Evolutionary conservation across 1,140 invertebrate species (phyloP).

Genomic region (Drosophila rhopaloa): DNA sequence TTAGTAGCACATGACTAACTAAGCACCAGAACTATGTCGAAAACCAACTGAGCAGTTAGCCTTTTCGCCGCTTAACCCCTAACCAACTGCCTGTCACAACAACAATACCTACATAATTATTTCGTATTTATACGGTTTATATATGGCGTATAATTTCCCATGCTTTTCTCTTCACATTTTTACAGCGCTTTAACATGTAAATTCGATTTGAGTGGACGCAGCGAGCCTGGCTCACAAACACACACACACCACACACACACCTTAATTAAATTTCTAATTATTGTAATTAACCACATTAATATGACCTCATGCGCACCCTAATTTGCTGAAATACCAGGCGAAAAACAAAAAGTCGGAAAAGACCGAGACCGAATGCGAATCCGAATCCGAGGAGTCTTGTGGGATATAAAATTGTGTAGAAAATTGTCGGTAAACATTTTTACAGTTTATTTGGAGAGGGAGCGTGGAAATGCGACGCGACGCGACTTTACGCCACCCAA

Average conservation of each 20-base stretch:
- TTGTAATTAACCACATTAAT: constrained; percentile 83
- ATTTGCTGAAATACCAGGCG: constrained; percentile 75
- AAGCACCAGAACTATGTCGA: background rate
- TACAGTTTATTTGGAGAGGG: constrained; percentile 74
- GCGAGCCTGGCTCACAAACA: constrained; percentile 4
- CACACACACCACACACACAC: constrained; percentile 50
- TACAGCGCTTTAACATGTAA: constrained; percentile 80
- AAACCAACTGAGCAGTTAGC: constrained; percentile 22
- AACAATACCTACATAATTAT: constrained; percentile 60
- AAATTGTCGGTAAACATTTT: constrained; percentile 83
- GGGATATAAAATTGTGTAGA: constrained; percentile 82
- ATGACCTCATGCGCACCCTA: constrained; percentile 82
- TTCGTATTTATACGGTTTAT: constrained; percentile 64
- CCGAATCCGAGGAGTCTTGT: constrained; percentile 26
- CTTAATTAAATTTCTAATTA: constrained; percentile 83
- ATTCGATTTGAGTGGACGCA: constrained; percentile 68
- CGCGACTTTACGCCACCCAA: constrained; percentile 23
- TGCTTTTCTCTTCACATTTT: constrained; percentile 31
- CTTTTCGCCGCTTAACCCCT: constrained; percentile 4
- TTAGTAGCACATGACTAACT: constrained; percentile 33
- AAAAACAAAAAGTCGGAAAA: constrained; percentile 30
- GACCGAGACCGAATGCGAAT: constrained; percentile 5
- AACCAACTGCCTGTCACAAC: background rate
- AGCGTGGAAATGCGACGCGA: constrained; percentile 56
- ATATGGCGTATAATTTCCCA: constrained; percentile 50